phyloP scores from a whole-genome alignment of 2,797 vertebrate genomes.

The Spatula clypeata region DNA sequence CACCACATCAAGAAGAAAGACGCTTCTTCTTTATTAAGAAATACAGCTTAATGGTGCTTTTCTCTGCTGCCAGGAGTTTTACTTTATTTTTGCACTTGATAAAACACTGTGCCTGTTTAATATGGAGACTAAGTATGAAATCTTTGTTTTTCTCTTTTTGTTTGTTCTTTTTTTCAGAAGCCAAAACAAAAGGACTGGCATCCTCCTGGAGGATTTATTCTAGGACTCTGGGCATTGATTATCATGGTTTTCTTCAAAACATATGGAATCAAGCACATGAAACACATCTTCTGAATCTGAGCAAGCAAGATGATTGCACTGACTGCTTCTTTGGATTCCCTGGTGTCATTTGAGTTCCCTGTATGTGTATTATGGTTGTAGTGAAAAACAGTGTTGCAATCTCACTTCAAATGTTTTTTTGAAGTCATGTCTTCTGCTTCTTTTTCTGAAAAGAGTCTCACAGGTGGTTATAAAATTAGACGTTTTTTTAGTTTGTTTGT shows the following conservation, averaged over 20 bases:
- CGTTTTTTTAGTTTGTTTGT: neutral
- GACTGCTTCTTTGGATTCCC: neutral
- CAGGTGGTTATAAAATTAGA: neutral
- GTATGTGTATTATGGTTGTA: neutral
- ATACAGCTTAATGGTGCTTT: neutral
- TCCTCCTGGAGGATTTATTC: slow-evolving; percentile 97
- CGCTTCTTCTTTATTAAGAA: neutral
- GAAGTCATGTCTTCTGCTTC: neutral
- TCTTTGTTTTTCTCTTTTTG: neutral
- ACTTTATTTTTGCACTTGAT: neutral
- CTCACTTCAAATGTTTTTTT: neutral
- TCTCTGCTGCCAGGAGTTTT: neutral
- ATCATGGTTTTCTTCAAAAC: slow-evolving; percentile 98
- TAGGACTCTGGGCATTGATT: slow-evolving; percentile 96
- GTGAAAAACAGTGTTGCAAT: neutral
- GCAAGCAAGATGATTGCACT: neutral
- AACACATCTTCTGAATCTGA: slow-evolving; percentile 92
- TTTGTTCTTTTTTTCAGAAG: slow-evolving; percentile 86
- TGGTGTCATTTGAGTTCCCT: neutral
- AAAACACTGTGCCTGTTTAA: neutral
- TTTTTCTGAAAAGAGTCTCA: neutral
- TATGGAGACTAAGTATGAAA: neutral
- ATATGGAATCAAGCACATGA: slow-evolving; percentile 97
- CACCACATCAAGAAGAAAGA: neutral
- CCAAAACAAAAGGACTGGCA: slow-evolving; percentile 97